Conservation (phyloP, 2,888 invertebrate species). For the Micropterix aruncella region DNA sequence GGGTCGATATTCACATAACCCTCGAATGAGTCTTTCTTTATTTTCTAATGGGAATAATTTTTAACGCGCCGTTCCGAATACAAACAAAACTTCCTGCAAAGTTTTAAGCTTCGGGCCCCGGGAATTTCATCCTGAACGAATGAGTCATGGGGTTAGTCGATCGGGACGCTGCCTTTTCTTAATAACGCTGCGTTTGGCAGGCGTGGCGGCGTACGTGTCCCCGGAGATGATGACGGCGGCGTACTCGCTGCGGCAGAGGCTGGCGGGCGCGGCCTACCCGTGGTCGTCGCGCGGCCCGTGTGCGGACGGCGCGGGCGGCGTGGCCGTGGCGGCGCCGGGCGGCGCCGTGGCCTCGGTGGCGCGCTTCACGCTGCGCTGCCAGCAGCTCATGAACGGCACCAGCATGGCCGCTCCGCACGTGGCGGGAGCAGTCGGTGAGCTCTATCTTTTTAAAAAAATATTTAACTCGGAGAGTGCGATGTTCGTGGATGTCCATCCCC, state of each 20-base stretch:
- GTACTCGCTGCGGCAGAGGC: constrained; percentile 76
- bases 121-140: too few species aligned
- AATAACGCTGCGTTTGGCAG: constrained; percentile 28
- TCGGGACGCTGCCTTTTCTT: too few species aligned
- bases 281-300: constrained; percentile 84
- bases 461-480: too few species aligned
- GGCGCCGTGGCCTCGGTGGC: constrained; percentile 91
- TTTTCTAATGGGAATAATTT: too few species aligned
- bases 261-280: constrained; percentile 78
- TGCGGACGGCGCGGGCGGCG: constrained; percentile 79
- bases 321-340: constrained; percentile 86
- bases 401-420: constrained; percentile 98
- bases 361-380: constrained; percentile 68
- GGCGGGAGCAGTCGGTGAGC: constrained; percentile 71
- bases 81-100: too few species aligned
- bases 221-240: constrained; percentile 96
- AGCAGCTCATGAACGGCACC: constrained; percentile 93
- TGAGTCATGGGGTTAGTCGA: too few species aligned
- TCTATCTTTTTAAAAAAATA: not conserved
- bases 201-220: constrained; percentile 93
- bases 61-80: too few species aligned
- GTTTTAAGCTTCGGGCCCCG: too few species aligned
- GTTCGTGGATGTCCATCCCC: too few species aligned
- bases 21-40: too few species aligned
- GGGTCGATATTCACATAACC: too few species aligned